Evolutionary conservation across 2,113 vertebrate genomes (phyloP).

Genomic region (Typhlomys cinereus): DNA sequence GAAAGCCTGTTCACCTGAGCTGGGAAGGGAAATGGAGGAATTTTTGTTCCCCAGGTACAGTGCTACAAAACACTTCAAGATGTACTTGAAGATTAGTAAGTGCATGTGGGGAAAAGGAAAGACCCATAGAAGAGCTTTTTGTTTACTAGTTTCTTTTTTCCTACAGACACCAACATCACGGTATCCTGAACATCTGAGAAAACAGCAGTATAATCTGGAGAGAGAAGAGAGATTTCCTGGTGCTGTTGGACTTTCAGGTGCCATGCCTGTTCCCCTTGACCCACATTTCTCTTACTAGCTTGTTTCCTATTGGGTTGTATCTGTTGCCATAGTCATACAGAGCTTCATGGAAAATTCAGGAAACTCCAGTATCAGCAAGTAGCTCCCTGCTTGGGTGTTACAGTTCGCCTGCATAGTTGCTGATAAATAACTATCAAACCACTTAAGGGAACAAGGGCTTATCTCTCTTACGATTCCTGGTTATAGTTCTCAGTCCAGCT

Average conservation of each 20-base stretch:
- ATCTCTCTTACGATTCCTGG: too few species aligned
- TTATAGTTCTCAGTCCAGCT: too few species aligned
- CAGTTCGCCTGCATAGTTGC: too few species aligned
- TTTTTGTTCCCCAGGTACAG: background rate
- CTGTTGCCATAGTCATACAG: background rate
- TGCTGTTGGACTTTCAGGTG: background rate
- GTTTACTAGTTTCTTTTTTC: background rate
- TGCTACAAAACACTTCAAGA: background rate
- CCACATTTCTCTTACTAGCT: background rate
- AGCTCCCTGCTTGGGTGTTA: background rate
- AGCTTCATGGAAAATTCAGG: background rate
- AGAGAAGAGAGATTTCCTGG: background rate
- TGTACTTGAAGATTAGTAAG: background rate
- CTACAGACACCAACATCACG: constrained; percentile 55
- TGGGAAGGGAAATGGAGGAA: background rate
- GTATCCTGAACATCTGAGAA: constrained; percentile 53
- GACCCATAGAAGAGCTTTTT: background rate
- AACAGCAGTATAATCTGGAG: background rate
- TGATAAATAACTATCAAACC: too few species aligned
- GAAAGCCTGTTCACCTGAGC: background rate
- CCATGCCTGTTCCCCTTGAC: too few species aligned
- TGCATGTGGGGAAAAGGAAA: background rate
- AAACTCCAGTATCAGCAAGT: background rate
- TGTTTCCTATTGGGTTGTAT: background rate
- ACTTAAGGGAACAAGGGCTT: too few species aligned